Evolutionary conservation across 2,113 vertebrate species (phyloP), one percentile per base, ranked within the genome.

Genomic region (Zosterops borbonicus): DNA sequence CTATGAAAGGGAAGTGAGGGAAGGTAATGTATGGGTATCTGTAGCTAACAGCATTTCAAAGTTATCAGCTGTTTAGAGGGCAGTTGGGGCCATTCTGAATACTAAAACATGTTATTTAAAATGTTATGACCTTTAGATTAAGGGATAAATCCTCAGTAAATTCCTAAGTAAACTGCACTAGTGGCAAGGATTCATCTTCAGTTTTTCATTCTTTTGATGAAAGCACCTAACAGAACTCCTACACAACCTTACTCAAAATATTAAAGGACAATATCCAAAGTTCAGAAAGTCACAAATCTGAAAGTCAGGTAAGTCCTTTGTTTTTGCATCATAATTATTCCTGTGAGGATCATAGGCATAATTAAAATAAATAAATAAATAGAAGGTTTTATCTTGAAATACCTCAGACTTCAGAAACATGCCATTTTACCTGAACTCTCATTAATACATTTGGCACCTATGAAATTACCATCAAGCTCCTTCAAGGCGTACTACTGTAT

Each of bases 251-350:
- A 67, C n/a, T 85, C 44, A 84, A n/a, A 16, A 35, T 31, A 56
- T 28, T 47, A 70, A 88, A 90, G 25, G 44, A 33, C 25, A 93
- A 62, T 33, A 84, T 49, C 22, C 8, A 27, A 86, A 78, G 59
- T 75, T 92, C 55, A 87, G 67, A 86, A 96, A 71, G 22, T 44
- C 47, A 5, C 85, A 95, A 60, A 94, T 87, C 55, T 76, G 71
- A 89, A 92, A 87, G n/a, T 71, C 71, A 65, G 87, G 78, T 14
- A 96, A 84, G 28, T 50, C 44, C 77, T 83, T 91, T 80, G 60
- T 86, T 92, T 96, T 64, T 62, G 82, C 67, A 68, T 84, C 89
- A 63, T 64, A 92, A 41, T 93, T 93, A 94, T 86, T 96, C 56
- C 90, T 92, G 33, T 39, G 69, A 91, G 93, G 83, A 75, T 78